Evolutionary conservation across 1,140 invertebrate species (phyloP), one percentile per base, ranked within the genome.

Genomic region (Plutomurus gul): DNA sequence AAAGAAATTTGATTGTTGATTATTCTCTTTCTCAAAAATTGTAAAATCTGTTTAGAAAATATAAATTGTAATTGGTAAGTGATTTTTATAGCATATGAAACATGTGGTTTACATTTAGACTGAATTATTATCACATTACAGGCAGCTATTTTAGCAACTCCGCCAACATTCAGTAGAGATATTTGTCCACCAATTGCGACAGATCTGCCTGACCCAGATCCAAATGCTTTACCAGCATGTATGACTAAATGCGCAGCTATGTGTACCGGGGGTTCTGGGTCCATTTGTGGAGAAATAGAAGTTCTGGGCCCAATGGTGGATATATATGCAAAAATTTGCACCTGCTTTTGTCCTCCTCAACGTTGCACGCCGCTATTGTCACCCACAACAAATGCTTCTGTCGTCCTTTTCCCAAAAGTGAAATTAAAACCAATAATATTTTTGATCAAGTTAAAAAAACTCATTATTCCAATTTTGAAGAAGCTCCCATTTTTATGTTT

Each of bases 271-370:
- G 75, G 75, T 33, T 6, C 11, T 2, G 75, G 75, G 1, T 13
- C 8, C 1, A 70, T 76, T 43, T 76, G 75, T 70, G 75, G 75
- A 13, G 75, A 76, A 65, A 30, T 75, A n/a, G 25, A 5, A 49
- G 3, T 46, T 6, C 22, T 75, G 1, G 39, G 39, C 10, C 39
- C 72, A 3, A 40, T 4, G 13, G 25, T 27, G 30, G 46, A 43
- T 6, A 30, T 51, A 4, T 36, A 18, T 36, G 73, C 73, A 51
- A 75, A 75, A 33, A 33, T 75, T 16, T 75, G 73, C 30, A 75
- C 46, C 7, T 75, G 73, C 36, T 16, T 8, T 7, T 75, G 73
- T 56, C 73, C 46, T 6, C 7, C 46, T 36, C 51, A 56, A 30
- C 20, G 25, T 25, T 56, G 51, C 22, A 56, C 51, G 27, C 25